phyloP scores from a whole-genome alignment of 2,888 invertebrate species.

The Polia nebulosa region DNA sequence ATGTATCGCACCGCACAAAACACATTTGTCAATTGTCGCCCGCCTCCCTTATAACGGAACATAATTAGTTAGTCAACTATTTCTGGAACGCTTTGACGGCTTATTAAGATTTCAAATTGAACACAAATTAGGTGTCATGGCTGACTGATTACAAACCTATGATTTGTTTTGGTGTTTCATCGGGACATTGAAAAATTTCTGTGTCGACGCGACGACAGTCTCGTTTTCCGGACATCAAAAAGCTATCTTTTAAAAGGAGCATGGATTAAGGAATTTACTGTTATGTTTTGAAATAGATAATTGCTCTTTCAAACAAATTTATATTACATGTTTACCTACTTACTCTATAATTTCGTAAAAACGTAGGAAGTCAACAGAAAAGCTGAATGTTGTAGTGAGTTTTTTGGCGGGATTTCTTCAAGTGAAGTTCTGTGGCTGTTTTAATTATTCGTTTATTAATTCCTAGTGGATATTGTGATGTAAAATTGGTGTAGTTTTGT shows the following conservation, averaged over 20 bases:
- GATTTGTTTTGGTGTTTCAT: constrained; percentile 71
- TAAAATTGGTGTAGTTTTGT: too few relatives aligned
- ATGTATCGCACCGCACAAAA: constrained; percentile 85
- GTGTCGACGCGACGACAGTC: constrained; percentile 82
- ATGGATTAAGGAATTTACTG: constrained; percentile 53
- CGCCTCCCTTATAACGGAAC: constrained; percentile 79
- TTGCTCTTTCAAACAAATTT: constrained; percentile 24
- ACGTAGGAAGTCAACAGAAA: too few relatives aligned
- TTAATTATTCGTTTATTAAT: too few relatives aligned
- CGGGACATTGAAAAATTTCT: constrained; percentile 81
- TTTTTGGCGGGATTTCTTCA: too few relatives aligned
- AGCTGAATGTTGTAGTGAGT: too few relatives aligned
- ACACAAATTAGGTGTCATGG: constrained; percentile 90
- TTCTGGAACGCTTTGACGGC: constrained; percentile 89
- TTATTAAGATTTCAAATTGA: constrained; percentile 90
- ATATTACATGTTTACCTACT: too few relatives aligned
- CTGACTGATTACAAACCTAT: constrained; percentile 85
- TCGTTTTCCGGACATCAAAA: constrained; percentile 89
- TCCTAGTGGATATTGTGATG: too few relatives aligned
- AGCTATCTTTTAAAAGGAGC: constrained; percentile 78
- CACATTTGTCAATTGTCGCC: constrained; percentile 90
- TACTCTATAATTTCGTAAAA: too few relatives aligned
- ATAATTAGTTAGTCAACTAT: constrained; percentile 88
- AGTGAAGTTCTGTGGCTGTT: too few relatives aligned
- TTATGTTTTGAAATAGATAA: constrained; percentile 40